A percentile compares a stretch with the other conserved stretches of the same genome.
These are phyloP conservation scores for Sesamia inferens DNA, from an alignment of 2,888 invertebrate species.

Conservation along the genomic window DNA sequence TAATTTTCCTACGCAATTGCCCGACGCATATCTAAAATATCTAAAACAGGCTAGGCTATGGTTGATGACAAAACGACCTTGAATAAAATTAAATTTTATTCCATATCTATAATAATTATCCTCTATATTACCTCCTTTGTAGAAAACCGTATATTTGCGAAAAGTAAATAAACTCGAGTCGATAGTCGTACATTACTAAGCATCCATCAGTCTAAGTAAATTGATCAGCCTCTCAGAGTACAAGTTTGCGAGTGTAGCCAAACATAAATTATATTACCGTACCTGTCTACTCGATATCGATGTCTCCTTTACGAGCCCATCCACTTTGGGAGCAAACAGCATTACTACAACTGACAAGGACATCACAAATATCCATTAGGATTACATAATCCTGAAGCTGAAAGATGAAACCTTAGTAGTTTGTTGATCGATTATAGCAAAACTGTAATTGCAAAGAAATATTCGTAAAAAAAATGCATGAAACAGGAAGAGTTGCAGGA, in stretches of 20 bases:
- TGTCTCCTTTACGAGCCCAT: conserved; percentile 60
- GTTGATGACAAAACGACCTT: conserved; percentile 15
- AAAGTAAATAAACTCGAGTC: conserved; percentile 35
- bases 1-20: neutral
- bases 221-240: conserved; percentile 62
- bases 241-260: conserved; percentile 62
- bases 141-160: conserved; percentile 30
- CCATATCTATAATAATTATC: too few species aligned
- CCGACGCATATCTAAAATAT: conserved; percentile 1
- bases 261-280: conserved; percentile 71
- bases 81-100: conserved; percentile 23
- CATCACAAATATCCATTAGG: conserved; percentile 54
- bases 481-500: neutral
- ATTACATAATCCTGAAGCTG: conserved; percentile 8
- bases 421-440: neutral
- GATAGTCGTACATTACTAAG: conserved; percentile 48
- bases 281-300: conserved; percentile 63
- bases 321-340: conserved; percentile 62
- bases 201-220: conserved; percentile 60
- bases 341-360: conserved; percentile 64
- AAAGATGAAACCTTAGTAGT: conserved; percentile 16
- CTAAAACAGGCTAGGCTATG: conserved; percentile 12
- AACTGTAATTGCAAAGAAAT: neutral
- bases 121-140: conserved; percentile 1
- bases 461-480: neutral